A percentile compares a stretch with the other conserved stretches of the same genome.
Conservation (phyloP, 2,888 invertebrate genomes). For the Sphaeridia pumilis region DNA sequence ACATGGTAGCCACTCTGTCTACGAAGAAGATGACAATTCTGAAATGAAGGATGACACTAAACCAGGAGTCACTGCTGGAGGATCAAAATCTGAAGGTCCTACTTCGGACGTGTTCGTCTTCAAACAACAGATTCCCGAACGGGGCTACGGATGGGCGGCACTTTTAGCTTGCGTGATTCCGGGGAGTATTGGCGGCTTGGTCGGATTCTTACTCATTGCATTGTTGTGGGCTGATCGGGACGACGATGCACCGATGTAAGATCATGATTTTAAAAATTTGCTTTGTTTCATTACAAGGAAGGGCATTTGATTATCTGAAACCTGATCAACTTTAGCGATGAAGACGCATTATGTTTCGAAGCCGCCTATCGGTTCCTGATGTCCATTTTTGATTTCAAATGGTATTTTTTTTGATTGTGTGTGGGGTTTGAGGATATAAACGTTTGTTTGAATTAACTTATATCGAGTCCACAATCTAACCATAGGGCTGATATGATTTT, state of each 20-base stretch:
- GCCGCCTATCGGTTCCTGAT: constrained; percentile 32
- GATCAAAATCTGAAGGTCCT: background rate
- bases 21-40: constrained; percentile 6
- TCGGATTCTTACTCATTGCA: constrained; percentile 31
- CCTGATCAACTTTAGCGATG: constrained; percentile 27
- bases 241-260: constrained; percentile 31
- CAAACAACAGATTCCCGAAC: constrained; percentile 25
- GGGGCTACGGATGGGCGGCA: constrained; percentile 27
- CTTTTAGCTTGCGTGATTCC: constrained; percentile 25
- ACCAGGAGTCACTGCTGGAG: background rate
- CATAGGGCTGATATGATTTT: no score
- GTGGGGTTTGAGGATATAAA: no score
- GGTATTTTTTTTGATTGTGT: background rate
- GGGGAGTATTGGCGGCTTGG: constrained; percentile 31
- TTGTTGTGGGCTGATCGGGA: constrained; percentile 33
- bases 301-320: no score
- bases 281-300: no score
- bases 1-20: background rate
- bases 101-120: constrained; percentile 22
- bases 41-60: constrained; percentile 11
- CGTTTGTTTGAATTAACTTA: no score
- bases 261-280: no score
- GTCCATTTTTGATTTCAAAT: constrained; percentile 17
- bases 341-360: constrained; percentile 35
- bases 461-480: no score